phyloP scores from a whole-genome alignment of 2,888 invertebrate species.

The Smittia aterrima region DNA sequence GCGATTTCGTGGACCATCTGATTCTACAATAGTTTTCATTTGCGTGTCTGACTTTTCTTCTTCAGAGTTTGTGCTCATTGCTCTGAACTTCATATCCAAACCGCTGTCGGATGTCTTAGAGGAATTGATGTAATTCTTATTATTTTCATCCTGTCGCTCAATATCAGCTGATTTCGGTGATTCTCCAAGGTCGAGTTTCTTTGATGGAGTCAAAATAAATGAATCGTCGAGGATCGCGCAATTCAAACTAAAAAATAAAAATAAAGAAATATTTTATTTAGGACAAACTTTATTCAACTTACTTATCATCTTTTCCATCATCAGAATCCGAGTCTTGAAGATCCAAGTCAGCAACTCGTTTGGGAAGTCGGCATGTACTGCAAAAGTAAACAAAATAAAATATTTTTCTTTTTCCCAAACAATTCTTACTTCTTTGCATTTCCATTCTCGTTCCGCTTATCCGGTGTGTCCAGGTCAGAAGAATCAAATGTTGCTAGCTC shows the following conservation, averaged over 20 bases:
- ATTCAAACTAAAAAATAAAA: conserved; percentile 47
- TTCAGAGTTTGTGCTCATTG: background rate
- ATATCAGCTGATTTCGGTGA: background rate
- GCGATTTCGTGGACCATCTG: background rate
- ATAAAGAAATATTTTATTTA: background rate
- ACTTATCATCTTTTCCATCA: conserved; percentile 48
- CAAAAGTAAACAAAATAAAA: background rate
- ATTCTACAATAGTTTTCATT: background rate
- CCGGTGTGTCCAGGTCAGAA: conserved; percentile 32
- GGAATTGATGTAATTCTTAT: conserved; percentile 38
- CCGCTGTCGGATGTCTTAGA: background rate
- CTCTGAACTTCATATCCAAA: background rate
- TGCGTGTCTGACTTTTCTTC: background rate
- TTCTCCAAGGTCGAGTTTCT: conserved; percentile 43
- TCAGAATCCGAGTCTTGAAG: conserved; percentile 51
- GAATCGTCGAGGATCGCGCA: conserved; percentile 52
- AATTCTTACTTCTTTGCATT: background rate
- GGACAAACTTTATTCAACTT: conserved; percentile 17
- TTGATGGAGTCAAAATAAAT: conserved; percentile 49
- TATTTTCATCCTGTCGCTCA: background rate
- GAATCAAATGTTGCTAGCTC: conserved; percentile 26
- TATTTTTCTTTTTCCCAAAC: background rate
- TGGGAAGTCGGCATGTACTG: conserved; percentile 45
- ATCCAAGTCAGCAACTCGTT: conserved; percentile 50
- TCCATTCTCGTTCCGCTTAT: background rate